phyloP scores from a whole-genome alignment of 1,140 invertebrate genomes.

The Philopotamus ludificatus region DNA sequence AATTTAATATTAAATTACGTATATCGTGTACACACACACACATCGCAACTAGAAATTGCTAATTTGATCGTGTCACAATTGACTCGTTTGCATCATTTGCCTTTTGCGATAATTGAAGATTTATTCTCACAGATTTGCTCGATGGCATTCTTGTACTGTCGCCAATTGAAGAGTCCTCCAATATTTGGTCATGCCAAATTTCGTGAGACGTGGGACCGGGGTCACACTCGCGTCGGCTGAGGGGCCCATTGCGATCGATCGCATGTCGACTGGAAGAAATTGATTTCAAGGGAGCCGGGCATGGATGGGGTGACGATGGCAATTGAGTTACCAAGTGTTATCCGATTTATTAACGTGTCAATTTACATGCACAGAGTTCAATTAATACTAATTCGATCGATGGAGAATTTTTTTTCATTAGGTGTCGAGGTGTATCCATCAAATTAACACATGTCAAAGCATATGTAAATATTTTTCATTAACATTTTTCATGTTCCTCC shows the following conservation, averaged over 20 bases:
- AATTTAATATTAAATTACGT: no score
- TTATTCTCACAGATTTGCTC: no score
- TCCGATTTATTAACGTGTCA: background rate
- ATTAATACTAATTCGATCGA: background rate
- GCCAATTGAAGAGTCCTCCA: background rate
- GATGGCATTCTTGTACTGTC: no score
- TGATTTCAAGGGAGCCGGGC: slow-evolving; percentile 28
- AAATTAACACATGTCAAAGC: slow-evolving; percentile 27
- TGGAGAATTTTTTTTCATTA: background rate
- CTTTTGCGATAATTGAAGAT: background rate
- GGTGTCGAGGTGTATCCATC: slow-evolving; percentile 7
- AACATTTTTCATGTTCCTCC: background rate
- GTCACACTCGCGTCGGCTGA: no score
- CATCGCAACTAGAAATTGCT: background rate
- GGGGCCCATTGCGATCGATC: slow-evolving; percentile 30
- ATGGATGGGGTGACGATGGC: slow-evolving; percentile 18
- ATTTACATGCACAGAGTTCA: no score
- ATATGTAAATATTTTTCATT: slow-evolving; percentile 23
- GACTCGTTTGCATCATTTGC: background rate
- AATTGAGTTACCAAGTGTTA: slow-evolving; percentile 29
- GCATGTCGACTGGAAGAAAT: slow-evolving; percentile 27
- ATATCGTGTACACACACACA: no score
- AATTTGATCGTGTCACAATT: no score
- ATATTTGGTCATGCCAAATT: slow-evolving; percentile 3
- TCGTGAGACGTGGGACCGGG: no score